A percentile compares a stretch with the other conserved stretches of the same genome.
phyloP scores from a whole-genome alignment of 2,797 vertebrate genomes.

The Carapus acus region DNA sequence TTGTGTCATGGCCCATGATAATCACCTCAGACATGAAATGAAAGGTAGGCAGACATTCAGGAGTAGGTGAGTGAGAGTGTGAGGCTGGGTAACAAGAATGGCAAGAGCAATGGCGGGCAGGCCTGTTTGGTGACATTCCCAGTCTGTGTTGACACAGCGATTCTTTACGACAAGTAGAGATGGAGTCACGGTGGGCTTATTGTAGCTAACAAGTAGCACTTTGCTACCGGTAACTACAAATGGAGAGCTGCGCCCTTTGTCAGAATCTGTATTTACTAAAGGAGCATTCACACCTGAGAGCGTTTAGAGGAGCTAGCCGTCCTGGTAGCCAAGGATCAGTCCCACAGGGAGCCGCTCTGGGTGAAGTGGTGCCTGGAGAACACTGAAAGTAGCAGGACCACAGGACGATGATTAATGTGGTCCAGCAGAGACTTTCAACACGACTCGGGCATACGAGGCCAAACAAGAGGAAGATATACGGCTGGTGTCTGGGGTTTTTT shows the following conservation, averaged over 20 bases:
- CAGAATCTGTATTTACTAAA: constrained; percentile 27
- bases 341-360: constrained; percentile 5
- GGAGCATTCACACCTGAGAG: constrained; percentile 36
- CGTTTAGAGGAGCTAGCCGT: constrained; percentile 1
- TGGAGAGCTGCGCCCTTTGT: constrained; percentile 31
- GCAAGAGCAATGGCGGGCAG: constrained; percentile 33
- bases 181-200: constrained; percentile 31
- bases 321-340: constrained; percentile 6
- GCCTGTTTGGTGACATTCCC: constrained; percentile 70
- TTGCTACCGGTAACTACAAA: constrained; percentile 1
- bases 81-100: constrained; percentile 5
- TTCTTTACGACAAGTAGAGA: constrained; percentile 49
- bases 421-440: no score
- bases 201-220: constrained; percentile 24
- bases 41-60: background rate
- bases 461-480: no score
- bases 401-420: background rate
- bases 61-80: background rate
- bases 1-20: background rate
- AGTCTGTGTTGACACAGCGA: constrained; percentile 50
- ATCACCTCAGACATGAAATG: constrained; percentile 1
- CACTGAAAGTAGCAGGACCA: background rate
- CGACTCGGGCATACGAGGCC: no score
- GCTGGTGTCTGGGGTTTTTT: no score
- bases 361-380: constrained; percentile 1